phyloP scores from a whole-genome alignment of 2,888 invertebrate genomes.

The Drosophila anomelani region DNA sequence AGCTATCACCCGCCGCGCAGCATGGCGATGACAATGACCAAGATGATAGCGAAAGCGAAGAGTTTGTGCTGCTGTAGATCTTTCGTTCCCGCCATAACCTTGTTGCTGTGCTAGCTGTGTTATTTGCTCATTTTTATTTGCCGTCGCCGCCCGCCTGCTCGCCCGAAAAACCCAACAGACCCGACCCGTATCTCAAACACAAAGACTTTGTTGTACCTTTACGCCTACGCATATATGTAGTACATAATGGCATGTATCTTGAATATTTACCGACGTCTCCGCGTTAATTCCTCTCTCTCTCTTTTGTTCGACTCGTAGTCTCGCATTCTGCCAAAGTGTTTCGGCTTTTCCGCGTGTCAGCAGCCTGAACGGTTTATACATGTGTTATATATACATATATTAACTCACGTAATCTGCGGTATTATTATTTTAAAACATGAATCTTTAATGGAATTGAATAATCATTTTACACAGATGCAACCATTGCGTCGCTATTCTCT shows the following conservation, averaged over 20 bases:
- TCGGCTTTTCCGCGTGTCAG: conserved; percentile 22
- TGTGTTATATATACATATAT: conserved; percentile 26
- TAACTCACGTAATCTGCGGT: conserved; percentile 64
- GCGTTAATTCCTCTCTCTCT: conserved; percentile 32
- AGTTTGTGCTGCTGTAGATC: conserved; percentile 88
- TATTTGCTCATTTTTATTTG: conserved; percentile 44
- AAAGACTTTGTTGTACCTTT: conserved; percentile 73
- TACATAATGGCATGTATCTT: conserved; percentile 32
- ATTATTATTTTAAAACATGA: conserved; percentile 70
- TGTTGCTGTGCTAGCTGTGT: conserved; percentile 60
- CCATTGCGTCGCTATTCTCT: conserved; percentile 38
- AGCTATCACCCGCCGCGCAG: conserved; percentile 23
- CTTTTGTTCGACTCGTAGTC: conserved; percentile 52
- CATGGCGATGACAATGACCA: conserved; percentile 86
- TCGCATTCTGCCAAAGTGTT: conserved; percentile 48
- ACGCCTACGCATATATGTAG: conserved; percentile 36
- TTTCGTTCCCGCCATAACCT: conserved; percentile 11
- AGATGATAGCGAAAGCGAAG: conserved; percentile 88
- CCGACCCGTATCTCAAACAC: conserved; percentile 74
- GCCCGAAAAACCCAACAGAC: conserved; percentile 47
- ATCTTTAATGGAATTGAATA: conserved; percentile 72
- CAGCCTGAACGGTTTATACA: conserved; percentile 35
- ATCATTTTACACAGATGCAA: conserved; percentile 43
- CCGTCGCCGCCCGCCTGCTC: conserved; percentile 15
- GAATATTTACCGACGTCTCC: conserved; percentile 46